Percentiles rank a stretch among this genome's conserved stretches.
phyloP scores from a whole-genome alignment of 2,888 invertebrate species.

The Sepiola atlantica region DNA sequence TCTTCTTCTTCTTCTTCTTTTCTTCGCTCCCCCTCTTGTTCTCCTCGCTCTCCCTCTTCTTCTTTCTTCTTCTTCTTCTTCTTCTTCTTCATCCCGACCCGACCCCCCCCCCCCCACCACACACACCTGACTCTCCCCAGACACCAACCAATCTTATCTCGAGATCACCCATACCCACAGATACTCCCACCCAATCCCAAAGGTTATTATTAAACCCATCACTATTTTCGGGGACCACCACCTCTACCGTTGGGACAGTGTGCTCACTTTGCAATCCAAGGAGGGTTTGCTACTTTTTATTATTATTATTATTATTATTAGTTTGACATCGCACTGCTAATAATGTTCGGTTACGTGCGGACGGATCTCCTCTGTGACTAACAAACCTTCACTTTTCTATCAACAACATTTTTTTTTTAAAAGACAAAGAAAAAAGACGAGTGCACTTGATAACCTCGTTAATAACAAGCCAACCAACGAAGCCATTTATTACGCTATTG shows the following conservation, averaged over 20 bases:
- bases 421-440: neutral
- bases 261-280: neutral
- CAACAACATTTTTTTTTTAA: neutral
- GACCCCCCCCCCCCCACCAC: neutral
- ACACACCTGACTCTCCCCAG: neutral
- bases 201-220: neutral
- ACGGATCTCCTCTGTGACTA: neutral
- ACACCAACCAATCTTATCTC: neutral
- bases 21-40: neutral
- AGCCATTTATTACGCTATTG: neutral
- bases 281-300: neutral
- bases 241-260: neutral
- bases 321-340: neutral
- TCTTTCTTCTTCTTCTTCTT: neutral
- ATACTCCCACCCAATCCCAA: neutral
- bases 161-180: neutral
- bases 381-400: neutral
- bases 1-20: neutral
- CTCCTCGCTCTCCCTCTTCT: neutral
- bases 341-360: neutral
- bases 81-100: neutral
- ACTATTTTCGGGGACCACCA: neutral
- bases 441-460: neutral
- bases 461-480: neutral
- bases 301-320: too few species aligned